Conservation (phyloP, 2,888 invertebrate genomes). For the Ichneumoninae sp. region DNA sequence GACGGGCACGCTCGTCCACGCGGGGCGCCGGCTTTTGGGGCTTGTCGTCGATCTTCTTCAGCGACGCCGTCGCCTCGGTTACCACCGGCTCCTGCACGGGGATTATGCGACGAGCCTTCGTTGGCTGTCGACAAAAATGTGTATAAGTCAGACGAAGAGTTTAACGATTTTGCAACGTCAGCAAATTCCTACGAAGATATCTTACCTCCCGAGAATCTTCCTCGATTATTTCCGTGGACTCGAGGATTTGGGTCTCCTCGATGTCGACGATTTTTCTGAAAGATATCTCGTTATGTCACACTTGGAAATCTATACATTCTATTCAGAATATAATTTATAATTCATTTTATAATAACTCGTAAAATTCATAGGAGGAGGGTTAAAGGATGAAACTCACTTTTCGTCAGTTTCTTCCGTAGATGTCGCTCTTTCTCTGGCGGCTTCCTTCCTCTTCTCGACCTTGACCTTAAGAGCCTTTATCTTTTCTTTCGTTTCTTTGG, state of each 20-base stretch:
- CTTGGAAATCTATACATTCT: not conserved
- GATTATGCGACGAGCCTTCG: conserved; percentile 85
- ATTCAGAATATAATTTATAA: not conserved
- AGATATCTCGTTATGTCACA: conserved; percentile 28
- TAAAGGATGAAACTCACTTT: conserved; percentile 73
- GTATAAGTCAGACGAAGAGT: not conserved
- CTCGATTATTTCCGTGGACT: conserved; percentile 86
- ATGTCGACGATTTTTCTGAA: conserved; percentile 85
- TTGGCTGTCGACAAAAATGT: conserved; percentile 73
- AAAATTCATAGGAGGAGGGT: not conserved
- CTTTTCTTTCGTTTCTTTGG: conserved; percentile 85
- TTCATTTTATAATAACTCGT: not conserved
- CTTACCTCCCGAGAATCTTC: conserved; percentile 82
- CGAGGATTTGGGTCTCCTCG: conserved; percentile 86
- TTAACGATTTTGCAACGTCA: not conserved
- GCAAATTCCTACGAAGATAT: not conserved
- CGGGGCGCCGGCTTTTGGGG: conserved; percentile 82
- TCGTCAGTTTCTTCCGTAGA: conserved; percentile 80
- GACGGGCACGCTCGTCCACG: conserved; percentile 85
- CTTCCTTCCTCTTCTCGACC: conserved; percentile 84
- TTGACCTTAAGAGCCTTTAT: conserved; percentile 85
- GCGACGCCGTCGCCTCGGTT: conserved; percentile 87
- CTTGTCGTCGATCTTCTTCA: conserved; percentile 88
- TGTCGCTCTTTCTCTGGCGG: conserved; percentile 74
- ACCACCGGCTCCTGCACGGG: conserved; percentile 87